Evolutionary conservation across 2,113 vertebrate species (phyloP), one percentile per base, ranked within the genome.

Genomic region (Lagopus muta): DNA sequence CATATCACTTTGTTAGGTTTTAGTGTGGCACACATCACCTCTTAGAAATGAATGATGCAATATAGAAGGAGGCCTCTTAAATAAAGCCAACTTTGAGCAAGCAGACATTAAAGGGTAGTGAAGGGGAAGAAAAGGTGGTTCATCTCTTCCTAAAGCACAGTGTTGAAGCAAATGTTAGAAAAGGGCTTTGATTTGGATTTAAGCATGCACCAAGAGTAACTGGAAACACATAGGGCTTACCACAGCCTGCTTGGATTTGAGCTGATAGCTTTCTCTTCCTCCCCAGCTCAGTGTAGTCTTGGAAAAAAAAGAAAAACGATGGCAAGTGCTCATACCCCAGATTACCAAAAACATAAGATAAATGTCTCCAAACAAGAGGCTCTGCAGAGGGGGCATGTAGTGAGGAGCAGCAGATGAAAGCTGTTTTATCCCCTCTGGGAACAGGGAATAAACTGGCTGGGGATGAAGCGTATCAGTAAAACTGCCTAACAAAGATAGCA

Each of bases 341-440:
- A 77, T 90, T 83, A 85, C 36, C 50, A 64, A 45, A 55, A 45
- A 38, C 78, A 76, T 62, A 82, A 89, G 88, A 70, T 36, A 92
- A 94, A 92, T 76, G 64, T 7, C 84, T 66, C 38, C 66, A 47
- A 88, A 90, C 32, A 66, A 79, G 38, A 88, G 48, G 80, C 76
- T 88, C 38, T 88, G 70, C 43, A 78, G 80, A 70, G 4, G 73
- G 50, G 0, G 0, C 36, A 79, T 65, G 66, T 10, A 1, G 40
- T 8, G 74, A 81, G 67, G 50, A 81, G 64, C 70, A 67, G 76
- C 5, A 0, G 54, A 82, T 77, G 42, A 92, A 95, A 94, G 78
- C 78, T 62, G 8, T 5, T 94, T 91, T 80, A 92, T 92, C 78
- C n/a, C 28, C 57, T n/a, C 6, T 50, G 84, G 79, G 62, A 91